Percentiles rank a stretch among this genome's conserved stretches.
These are phyloP conservation scores for Phrixothrix hirtus DNA, from an alignment of 2,888 invertebrate species.

Conservation along the genomic window DNA sequence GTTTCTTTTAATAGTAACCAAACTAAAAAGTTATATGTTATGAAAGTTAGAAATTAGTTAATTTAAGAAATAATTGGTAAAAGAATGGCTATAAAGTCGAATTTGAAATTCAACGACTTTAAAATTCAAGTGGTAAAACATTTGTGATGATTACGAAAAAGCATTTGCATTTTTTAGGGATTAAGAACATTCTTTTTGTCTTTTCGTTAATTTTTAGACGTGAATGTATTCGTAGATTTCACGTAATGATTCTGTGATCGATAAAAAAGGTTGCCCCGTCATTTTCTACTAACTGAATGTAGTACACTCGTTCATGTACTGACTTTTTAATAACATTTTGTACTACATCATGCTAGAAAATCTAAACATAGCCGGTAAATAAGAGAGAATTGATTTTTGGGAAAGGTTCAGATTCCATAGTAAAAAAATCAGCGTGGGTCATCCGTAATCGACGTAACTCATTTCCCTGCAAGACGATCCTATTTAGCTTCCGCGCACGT, in stretches of 20 bases:
- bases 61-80: too few species aligned
- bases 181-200: slow-evolving; percentile 18
- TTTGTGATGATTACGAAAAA: slow-evolving; percentile 12
- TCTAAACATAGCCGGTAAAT: neutral
- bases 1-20: too few species aligned
- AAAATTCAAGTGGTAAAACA: slow-evolving; percentile 4
- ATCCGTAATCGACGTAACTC: slow-evolving; percentile 32
- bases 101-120: too few species aligned
- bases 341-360: too few species aligned
- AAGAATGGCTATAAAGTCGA: too few species aligned
- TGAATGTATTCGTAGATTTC: slow-evolving; percentile 8
- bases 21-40: too few species aligned
- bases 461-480: slow-evolving; percentile 35
- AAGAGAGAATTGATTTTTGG: slow-evolving; percentile 21
- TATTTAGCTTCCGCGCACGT: slow-evolving; percentile 49
- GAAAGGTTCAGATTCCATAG: slow-evolving; percentile 35
- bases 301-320: neutral
- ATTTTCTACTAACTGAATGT: neutral
- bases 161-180: slow-evolving; percentile 18
- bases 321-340: slow-evolving; percentile 11
- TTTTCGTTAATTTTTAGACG: slow-evolving; percentile 13
- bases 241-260: slow-evolving; percentile 7
- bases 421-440: slow-evolving; percentile 36
- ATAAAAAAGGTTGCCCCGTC: slow-evolving; percentile 4
- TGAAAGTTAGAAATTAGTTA: too few species aligned